Conservation (phyloP, 2,888 invertebrate genomes). For the Hypselothyrea guttata region DNA sequence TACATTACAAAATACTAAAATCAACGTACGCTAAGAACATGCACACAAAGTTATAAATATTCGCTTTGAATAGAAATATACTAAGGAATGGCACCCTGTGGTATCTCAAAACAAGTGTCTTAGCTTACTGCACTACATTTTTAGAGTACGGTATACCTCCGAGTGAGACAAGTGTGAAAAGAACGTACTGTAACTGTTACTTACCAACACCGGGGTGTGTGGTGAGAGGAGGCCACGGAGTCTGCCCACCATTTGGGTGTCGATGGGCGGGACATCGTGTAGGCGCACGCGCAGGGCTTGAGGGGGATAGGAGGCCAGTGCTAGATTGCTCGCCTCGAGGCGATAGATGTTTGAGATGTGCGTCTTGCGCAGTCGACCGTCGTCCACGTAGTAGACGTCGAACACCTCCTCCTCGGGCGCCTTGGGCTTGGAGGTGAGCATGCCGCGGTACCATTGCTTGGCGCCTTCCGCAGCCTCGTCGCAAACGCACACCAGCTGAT, state of each 20-base stretch:
- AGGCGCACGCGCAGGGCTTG: constrained; percentile 85
- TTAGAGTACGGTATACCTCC: too few species aligned
- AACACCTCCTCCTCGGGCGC: constrained; percentile 80
- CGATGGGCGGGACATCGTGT: constrained; percentile 84
- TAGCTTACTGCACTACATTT: too few species aligned
- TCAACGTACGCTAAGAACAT: too few species aligned
- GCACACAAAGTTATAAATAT: too few species aligned
- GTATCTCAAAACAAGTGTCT: too few species aligned
- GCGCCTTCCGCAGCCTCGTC: constrained; percentile 71
- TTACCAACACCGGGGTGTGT: constrained; percentile 82
- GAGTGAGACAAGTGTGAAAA: too few species aligned
- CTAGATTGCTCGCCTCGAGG: constrained; percentile 84
- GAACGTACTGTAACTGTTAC: constrained; percentile 3
- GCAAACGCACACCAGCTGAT: constrained; percentile 83
- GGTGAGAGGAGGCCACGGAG: constrained; percentile 85
- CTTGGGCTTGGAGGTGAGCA: constrained; percentile 79
- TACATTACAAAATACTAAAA: too few species aligned
- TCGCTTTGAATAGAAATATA: too few species aligned
- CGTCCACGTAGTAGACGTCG: constrained; percentile 84
- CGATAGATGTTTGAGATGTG: constrained; percentile 82
- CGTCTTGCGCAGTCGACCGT: constrained; percentile 83
- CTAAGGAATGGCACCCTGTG: too few species aligned
- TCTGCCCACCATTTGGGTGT: constrained; percentile 83
- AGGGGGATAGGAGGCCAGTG: constrained; percentile 84
- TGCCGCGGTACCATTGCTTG: constrained; percentile 83